Conservation (phyloP, 2,797 vertebrate species). For the Anguilla pacifica region DNA sequence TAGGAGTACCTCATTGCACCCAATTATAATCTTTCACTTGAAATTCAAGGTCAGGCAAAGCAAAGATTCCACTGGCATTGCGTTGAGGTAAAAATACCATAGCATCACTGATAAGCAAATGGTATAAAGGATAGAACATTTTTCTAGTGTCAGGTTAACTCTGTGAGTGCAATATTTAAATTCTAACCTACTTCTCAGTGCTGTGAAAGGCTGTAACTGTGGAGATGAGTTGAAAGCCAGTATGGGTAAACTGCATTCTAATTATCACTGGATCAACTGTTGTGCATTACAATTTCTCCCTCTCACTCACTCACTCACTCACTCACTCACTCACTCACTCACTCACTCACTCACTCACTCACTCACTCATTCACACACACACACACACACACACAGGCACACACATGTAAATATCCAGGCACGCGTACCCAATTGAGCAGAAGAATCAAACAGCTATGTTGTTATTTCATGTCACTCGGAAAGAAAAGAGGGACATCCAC, state of each 20-base stretch:
- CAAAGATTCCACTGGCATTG: neutral
- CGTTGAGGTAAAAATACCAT: neutral
- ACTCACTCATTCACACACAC: too few relatives aligned
- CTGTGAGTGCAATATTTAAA: constrained; percentile 11
- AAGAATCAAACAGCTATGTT: constrained; percentile 1
- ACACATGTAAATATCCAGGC: neutral
- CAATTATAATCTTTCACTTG: constrained; percentile 1
- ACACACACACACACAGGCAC: too few relatives aligned
- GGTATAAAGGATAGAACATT: neutral
- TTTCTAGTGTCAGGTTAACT: neutral
- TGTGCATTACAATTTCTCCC: neutral
- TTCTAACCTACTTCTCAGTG: constrained; percentile 15
- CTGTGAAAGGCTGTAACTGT: neutral
- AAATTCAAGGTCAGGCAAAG: neutral
- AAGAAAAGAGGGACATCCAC: constrained; percentile 17
- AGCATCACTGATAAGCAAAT: neutral
- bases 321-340: too few relatives aligned
- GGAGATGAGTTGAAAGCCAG: neutral
- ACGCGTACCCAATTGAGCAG: neutral
- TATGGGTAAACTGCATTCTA: constrained; percentile 18
- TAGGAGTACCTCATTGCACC: neutral
- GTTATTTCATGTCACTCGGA: constrained; percentile 4
- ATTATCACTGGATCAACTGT: neutral
- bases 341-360: too few relatives aligned
- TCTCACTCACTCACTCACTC: neutral